Evolutionary conservation across 30 jellyfish, hydroid and myxozoan genomes (phyloP), one percentile per base, ranked within the genome.

Genomic region (Rhopilema esculentum): DNA sequence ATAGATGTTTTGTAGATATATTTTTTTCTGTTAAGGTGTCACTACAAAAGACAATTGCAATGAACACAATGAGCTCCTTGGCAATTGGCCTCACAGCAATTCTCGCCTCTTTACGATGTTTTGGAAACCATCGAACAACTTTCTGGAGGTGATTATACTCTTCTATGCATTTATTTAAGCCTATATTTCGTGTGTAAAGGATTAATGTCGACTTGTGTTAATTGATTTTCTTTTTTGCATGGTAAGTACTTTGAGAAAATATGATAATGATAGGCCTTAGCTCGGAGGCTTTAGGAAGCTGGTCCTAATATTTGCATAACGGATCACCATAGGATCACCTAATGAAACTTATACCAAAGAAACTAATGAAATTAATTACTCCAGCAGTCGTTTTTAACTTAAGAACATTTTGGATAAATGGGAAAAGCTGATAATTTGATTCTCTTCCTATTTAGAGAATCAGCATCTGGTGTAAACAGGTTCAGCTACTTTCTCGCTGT

Each of bases 11-110:
- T 40, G 57, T 2, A 40, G 6, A 40, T 12, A 40, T 40, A 40
- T 6, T 12, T 84, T 0, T 65, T 23, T 17, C 22, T 32, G 0
- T 32, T 12, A 32, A 86, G 95, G 95, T 86, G 27, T 75, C 89
- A 1, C 84, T 86, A 12, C 61, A n/a, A 83, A 86, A 86, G 76
- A 77, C 85, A 7, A 74, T 74, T 0, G 85, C 95, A 18, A 86
- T 86, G 95, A 86, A 86, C 68, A 86, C 89, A 4, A 75, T 77
- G 89, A 86, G 95, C 75, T 57, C 95, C 6, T 83, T 86, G 2
- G 95, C 95, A 0, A 77, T 86, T 57, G 95, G 95, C 15, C 27
- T 86, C 52, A 86, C 95, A 0, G 95, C 95, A 26, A 86, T 75
- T 66, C 72, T 86, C 16, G 76, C 95, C 20, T 86, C 95, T 4